Base-by-base conservation (phyloP, 2,888 invertebrate species). In the Lochmaea capreae region DNA sequence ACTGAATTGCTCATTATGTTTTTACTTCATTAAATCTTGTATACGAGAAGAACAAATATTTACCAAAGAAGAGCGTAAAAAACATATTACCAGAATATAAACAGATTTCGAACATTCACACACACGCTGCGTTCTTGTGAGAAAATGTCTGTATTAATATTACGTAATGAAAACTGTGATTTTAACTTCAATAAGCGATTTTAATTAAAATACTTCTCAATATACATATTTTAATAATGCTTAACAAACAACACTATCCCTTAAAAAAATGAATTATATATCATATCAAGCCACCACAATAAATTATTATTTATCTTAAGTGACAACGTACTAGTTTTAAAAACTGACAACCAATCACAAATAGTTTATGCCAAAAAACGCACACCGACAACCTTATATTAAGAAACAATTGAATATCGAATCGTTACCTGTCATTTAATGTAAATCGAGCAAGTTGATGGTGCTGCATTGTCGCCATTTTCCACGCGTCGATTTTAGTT, bases 21-120 rank as follows among this genome's bases (percentile, higher is more conserved):
- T 81, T 81, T 79, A 79, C 78, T 81, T 79, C 81, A 79, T 81
- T 82, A 81, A 77, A 76, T 73, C 68, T 77, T 81, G 82, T 82
- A 81, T 81, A 82, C 78, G 81, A 77, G 78, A 78, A 67, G 77
- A 78, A 78, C 80, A 82, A 82, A 82, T 82, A 81, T 82, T 82
- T 82, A 82, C 75, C 78, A 80, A 77, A 77, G 71, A 75, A 73
- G 78, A 65, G 79, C 79, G 79, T 82, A 81, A 82, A 82, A 82
- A 80, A 78, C 77, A 54, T 75, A 80, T 75, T 77, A 79, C 75
- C 77, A 75, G 72, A 78, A 79, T 79, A 75, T 82, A 82, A 82
- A 82, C 81, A 82, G 65, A 78, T 66, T 74, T 66, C 65, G 73
- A 76, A 77, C 73, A 74, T 78, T 75, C 77, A 77, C 74, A 62